Evolutionary conservation across 2,113 vertebrate species (phyloP).

Genomic region (Callorhinus ursinus): DNA sequence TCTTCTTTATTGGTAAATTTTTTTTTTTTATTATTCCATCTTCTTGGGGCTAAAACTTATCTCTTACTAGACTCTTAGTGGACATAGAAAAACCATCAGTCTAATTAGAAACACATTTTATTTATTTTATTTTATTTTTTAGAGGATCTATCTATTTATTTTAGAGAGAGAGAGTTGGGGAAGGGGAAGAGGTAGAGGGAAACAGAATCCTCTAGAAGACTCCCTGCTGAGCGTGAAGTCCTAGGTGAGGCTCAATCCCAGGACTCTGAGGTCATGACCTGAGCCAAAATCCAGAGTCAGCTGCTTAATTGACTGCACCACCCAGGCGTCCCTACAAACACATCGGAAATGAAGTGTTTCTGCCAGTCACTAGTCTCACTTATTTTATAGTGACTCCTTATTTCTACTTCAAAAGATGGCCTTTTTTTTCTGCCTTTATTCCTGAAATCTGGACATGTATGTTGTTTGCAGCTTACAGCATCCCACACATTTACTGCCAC

Average conservation of each 20-base stretch:
- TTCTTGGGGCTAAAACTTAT: background rate
- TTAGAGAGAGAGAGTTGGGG: background rate
- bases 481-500: background rate
- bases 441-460: background rate
- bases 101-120: background rate
- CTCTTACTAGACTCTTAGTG: background rate
- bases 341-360: background rate
- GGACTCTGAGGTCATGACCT: background rate
- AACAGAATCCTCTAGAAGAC: background rate
- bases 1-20: background rate
- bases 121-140: background rate
- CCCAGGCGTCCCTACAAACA: background rate
- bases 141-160: background rate
- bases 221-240: background rate
- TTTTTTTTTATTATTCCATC: background rate
- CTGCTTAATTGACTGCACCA: background rate
- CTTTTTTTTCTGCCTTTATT: background rate
- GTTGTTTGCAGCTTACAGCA: background rate
- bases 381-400: slow-evolving; percentile 25
- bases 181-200: background rate
- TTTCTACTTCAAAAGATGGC: background rate
- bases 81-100: background rate
- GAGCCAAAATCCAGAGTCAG: background rate
- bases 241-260: background rate
- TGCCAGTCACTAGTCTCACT: background rate